Percentiles rank a stretch among this genome's conserved stretches.
Evolutionary conservation across 2,888 invertebrate genomes (phyloP).

Genomic region (Cloeon dipterum): DNA sequence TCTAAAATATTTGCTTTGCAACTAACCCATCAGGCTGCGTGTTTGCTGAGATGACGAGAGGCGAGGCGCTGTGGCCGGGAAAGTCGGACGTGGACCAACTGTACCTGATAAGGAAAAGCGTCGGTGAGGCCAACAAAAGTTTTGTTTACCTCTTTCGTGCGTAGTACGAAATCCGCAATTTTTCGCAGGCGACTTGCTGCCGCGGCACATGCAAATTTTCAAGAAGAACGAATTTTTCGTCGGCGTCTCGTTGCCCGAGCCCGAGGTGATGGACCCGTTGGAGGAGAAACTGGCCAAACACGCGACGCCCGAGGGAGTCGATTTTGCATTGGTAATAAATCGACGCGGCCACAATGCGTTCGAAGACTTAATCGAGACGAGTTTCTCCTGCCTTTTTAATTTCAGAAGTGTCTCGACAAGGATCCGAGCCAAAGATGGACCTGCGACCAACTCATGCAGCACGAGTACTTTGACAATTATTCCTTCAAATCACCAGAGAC

Average conservation of each 20-base stretch:
- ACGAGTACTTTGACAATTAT: conserved; percentile 80
- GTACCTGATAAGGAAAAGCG: conserved; percentile 80
- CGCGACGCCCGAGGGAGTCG: conserved; percentile 41
- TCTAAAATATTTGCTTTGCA: background rate
- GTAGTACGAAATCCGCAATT: conserved; percentile 7
- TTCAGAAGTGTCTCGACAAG: conserved; percentile 83
- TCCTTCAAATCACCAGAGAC: background rate
- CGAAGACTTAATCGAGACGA: background rate
- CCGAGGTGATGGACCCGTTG: conserved; percentile 61
- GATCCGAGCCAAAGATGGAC: conserved; percentile 82
- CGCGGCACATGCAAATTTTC: conserved; percentile 88
- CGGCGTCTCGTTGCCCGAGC: conserved; percentile 81
- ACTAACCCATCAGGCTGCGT: conserved; percentile 42
- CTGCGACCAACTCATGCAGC: conserved; percentile 72
- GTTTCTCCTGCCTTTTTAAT: conserved; percentile 13
- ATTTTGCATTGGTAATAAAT: conserved; percentile 56
- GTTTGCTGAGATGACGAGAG: conserved; percentile 64
- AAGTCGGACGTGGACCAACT: conserved; percentile 97
- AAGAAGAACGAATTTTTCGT: conserved; percentile 85
- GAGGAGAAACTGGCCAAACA: conserved; percentile 66
- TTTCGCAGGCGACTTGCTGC: conserved; percentile 54
- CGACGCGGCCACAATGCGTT: background rate
- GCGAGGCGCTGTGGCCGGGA: conserved; percentile 94
- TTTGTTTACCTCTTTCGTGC: conserved; percentile 3
- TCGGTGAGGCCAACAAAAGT: conserved; percentile 29